phyloP scores from a whole-genome alignment of 2,888 invertebrate genomes.

The Rapana venosa region DNA sequence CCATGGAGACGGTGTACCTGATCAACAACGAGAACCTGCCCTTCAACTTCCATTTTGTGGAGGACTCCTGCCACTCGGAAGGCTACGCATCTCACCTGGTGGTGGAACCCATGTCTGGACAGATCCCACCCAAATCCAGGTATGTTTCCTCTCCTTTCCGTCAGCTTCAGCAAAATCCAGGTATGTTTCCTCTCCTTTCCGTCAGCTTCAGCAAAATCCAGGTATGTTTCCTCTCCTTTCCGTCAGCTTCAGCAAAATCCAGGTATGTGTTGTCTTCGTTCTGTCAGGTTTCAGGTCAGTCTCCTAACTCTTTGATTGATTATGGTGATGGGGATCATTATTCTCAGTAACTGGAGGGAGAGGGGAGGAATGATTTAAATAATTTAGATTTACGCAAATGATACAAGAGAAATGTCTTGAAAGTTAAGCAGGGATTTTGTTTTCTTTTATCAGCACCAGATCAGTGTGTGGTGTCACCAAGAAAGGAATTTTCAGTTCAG shows the following conservation, averaged over 20 bases:
- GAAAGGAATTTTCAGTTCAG: too few species aligned
- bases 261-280: not conserved
- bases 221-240: not conserved
- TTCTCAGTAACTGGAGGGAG: too few species aligned
- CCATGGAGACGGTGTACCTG: slow-evolving; percentile 72
- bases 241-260: not conserved
- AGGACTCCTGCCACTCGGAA: slow-evolving; percentile 74
- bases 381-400: too few species aligned
- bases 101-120: slow-evolving; percentile 74
- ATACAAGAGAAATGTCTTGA: too few species aligned
- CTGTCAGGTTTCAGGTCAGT: too few species aligned
- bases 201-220: not conserved
- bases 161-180: not conserved
- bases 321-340: too few species aligned
- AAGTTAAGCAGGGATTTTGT: too few species aligned
- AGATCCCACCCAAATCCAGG: slow-evolving; percentile 73
- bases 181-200: not conserved
- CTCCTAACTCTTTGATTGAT: too few species aligned
- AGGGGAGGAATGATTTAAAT: too few species aligned
- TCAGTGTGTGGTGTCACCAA: too few species aligned
- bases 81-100: slow-evolving; percentile 72
- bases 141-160: slow-evolving; percentile 49
- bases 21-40: slow-evolving; percentile 75
- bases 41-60: slow-evolving; percentile 74
- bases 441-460: too few species aligned